Conservation (phyloP, 2,113 vertebrate species). For the Hipposideros armiger region DNA sequence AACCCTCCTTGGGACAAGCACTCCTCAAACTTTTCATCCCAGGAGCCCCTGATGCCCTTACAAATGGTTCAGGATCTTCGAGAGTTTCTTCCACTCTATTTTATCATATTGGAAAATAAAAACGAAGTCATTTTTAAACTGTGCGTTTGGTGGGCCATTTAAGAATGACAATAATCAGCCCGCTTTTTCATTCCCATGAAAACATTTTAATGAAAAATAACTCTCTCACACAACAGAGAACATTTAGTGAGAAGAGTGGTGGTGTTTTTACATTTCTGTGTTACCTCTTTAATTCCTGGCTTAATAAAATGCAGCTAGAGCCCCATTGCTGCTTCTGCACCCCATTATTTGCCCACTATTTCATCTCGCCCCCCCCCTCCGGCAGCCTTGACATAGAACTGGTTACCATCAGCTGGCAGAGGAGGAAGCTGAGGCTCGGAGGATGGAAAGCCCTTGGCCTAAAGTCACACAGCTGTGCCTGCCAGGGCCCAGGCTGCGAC, state of each 20-base stretch:
- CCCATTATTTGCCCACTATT: too few species aligned
- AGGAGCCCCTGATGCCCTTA: not conserved
- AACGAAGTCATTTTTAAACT: not conserved
- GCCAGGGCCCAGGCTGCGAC: not conserved
- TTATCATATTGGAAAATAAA: not conserved
- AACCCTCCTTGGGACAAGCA: not conserved
- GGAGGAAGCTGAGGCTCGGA: not conserved
- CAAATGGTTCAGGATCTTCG: not conserved
- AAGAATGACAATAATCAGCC: not conserved
- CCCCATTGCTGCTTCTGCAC: accelerated
- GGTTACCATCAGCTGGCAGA: too few species aligned
- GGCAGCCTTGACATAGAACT: not conserved
- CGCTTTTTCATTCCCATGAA: not conserved
- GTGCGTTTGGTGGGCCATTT: too few species aligned
- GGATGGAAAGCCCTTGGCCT: not conserved
- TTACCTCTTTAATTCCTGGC: not conserved
- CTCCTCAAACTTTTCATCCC: not conserved
- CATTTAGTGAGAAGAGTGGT: not conserved
- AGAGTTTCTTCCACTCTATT: not conserved
- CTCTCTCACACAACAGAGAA: not conserved
- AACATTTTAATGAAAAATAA: not conserved
- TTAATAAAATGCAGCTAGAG: not conserved
- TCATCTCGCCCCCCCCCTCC: not conserved
- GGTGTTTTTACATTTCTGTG: not conserved
- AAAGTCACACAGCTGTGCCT: not conserved